These are phyloP conservation scores for Thunnus thynnus DNA, from an alignment of 2,113 vertebrate species.

Conservation along the genomic window DNA sequence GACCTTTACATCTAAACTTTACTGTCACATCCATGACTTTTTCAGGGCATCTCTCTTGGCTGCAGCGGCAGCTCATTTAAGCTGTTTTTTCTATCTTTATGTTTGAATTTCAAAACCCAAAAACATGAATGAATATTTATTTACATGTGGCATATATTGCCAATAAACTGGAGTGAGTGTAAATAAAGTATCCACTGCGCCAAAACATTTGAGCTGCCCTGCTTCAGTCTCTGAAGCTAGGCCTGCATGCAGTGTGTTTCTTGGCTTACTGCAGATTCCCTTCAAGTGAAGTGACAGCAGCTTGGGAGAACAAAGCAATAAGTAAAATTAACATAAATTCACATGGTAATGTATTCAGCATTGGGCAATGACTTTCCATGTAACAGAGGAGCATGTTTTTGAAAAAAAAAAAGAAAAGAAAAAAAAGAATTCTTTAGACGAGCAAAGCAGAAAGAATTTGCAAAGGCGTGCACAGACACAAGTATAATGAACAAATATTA, in stretches of 20 bases:
- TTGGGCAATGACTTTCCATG: slow-evolving; percentile 62
- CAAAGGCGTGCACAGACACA: slow-evolving; percentile 50
- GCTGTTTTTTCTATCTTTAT: not conserved
- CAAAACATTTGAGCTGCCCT: slow-evolving; percentile 8
- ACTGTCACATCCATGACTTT: not conserved
- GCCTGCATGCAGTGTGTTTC: slow-evolving; percentile 7
- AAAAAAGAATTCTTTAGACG: slow-evolving; percentile 39
- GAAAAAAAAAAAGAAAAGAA: slow-evolving; percentile 6
- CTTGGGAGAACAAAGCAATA: slow-evolving; percentile 73
- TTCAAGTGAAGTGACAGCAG: slow-evolving; percentile 64
- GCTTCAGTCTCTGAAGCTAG: slow-evolving; percentile 14
- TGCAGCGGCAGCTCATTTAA: not conserved
- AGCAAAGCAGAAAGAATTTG: slow-evolving; percentile 57
- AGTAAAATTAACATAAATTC: slow-evolving; percentile 78
- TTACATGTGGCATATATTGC: not conserved
- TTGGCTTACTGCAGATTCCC: slow-evolving; percentile 44
- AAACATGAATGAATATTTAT: slow-evolving; percentile 3
- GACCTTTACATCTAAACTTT: not conserved
- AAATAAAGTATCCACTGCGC: slow-evolving; percentile 1
- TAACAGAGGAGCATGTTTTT: slow-evolving; percentile 67
- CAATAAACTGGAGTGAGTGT: not conserved
- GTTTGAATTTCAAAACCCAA: slow-evolving; percentile 4
- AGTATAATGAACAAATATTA: slow-evolving; percentile 74
- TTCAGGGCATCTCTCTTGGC: not conserved
- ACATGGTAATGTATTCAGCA: slow-evolving; percentile 81